A percentile compares a stretch with the other conserved stretches of the same genome.
Conservation (phyloP, 2,888 invertebrate genomes). For the Zaprionus bogoriensis region DNA sequence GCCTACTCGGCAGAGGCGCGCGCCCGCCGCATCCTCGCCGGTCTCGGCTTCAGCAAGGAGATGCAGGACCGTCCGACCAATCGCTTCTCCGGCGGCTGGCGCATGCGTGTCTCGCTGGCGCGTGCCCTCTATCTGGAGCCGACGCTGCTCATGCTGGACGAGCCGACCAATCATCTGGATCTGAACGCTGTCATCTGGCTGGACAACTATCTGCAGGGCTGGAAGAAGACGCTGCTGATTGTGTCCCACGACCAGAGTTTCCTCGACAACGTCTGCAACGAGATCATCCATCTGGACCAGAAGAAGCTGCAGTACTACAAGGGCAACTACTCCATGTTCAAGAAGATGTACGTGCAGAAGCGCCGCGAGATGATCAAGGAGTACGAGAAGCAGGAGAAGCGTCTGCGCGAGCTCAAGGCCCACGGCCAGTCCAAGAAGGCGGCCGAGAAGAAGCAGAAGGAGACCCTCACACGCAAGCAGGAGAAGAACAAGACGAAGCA, state of each 20-base stretch:
- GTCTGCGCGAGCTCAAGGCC: constrained; percentile 96
- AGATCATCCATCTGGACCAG: constrained; percentile 98
- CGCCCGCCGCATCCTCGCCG: constrained; percentile 97
- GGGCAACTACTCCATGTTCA: constrained; percentile 98
- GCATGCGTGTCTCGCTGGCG: constrained; percentile 99
- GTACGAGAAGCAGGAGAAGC: constrained; percentile 98
- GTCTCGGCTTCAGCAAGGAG: constrained; percentile 95
- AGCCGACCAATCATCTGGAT: constrained; percentile 99
- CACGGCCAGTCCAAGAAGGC: constrained; percentile 97
- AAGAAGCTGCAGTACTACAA: constrained; percentile 98
- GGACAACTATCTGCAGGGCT: constrained; percentile 98
- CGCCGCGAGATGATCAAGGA: constrained; percentile 97
- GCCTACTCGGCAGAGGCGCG: constrained; percentile 99
- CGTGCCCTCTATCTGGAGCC: constrained; percentile 98
- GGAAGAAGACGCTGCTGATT: constrained; percentile 99
- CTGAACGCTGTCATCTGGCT: constrained; percentile 99
- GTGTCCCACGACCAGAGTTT: constrained; percentile 99
- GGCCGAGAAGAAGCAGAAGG: constrained; percentile 97
- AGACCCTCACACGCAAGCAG: constrained; percentile 94
- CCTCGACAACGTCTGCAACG: constrained; percentile 99
- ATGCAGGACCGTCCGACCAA: constrained; percentile 96
- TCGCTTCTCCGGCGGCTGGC: constrained; percentile 97
- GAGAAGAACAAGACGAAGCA: constrained; percentile 94
- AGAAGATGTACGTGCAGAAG: constrained; percentile 99
- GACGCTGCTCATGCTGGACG: constrained; percentile 97